These are phyloP conservation scores for Vireo altiloquus DNA, from an alignment of 2,113 vertebrate genomes.

Conservation along the genomic window DNA sequence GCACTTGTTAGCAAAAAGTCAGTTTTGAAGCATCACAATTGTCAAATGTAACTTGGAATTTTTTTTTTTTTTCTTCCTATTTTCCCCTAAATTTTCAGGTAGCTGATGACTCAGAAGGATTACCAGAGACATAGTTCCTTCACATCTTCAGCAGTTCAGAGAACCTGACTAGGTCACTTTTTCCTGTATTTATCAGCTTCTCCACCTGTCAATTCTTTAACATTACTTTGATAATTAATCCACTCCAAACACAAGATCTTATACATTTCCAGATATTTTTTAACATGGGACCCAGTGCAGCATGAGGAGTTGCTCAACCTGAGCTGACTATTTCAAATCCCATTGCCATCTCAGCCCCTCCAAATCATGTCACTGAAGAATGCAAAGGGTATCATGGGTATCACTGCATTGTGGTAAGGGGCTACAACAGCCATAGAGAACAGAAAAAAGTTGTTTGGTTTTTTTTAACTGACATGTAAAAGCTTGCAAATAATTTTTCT, in stretches of 20 bases:
- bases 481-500: background rate
- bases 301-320: slow-evolving; percentile 65
- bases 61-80: background rate
- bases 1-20: background rate
- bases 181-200: slow-evolving; percentile 70
- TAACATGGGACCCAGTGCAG: slow-evolving; percentile 57
- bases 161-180: slow-evolving; percentile 33
- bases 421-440: background rate
- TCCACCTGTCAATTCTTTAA: slow-evolving; percentile 57
- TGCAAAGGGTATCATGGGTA: background rate
- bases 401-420: background rate
- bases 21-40: background rate
- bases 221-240: slow-evolving; percentile 63
- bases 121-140: slow-evolving; percentile 61
- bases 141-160: slow-evolving; percentile 66
- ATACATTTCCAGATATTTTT: slow-evolving; percentile 61
- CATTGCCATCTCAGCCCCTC: slow-evolving; percentile 70
- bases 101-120: background rate
- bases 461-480: background rate
- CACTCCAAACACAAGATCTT: slow-evolving; percentile 59
- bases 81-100: background rate
- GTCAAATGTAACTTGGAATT: background rate
- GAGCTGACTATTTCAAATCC: slow-evolving; percentile 61
- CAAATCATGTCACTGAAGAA: slow-evolving; percentile 73
- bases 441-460: background rate